These are phyloP conservation scores for Linurgus olivaceus DNA, from an alignment of 2,797 vertebrate species.

Conservation along the genomic window DNA sequence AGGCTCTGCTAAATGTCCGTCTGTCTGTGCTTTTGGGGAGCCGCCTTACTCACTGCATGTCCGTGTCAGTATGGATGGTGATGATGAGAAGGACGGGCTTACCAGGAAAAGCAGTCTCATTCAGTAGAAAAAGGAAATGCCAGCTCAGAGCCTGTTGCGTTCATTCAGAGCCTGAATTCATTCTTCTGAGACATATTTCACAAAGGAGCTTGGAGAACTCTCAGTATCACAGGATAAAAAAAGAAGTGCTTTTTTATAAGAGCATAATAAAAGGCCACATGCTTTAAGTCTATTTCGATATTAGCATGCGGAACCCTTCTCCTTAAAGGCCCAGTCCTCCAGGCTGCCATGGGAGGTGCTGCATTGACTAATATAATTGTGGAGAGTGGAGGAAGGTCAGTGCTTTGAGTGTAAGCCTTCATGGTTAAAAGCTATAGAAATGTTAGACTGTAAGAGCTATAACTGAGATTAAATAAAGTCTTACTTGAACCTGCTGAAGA, in stretches of 20 bases:
- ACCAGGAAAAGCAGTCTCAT: constrained; percentile 26
- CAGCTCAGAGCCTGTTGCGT: constrained; percentile 46
- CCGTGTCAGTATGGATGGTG: not conserved
- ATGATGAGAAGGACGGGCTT: constrained; percentile 4
- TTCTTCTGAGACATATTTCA: not conserved
- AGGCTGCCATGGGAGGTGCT: not conserved
- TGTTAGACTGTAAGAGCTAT: not conserved
- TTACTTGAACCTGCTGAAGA: not conserved
- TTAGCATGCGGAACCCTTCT: not conserved
- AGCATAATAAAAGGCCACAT: not conserved
- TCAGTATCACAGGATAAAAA: not conserved
- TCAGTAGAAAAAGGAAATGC: constrained; percentile 28
- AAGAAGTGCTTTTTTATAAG: not conserved
- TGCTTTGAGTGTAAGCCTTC: not conserved
- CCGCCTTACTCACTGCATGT: not conserved
- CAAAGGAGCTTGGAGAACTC: not conserved
- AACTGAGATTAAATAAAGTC: not conserved
- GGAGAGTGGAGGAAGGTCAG: not conserved
- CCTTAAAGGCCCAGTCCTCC: not conserved
- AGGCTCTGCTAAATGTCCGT: not conserved
- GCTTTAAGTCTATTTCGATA: not conserved
- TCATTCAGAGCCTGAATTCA: constrained; percentile 25
- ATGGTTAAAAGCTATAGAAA: not conserved
- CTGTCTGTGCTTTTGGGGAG: not conserved
- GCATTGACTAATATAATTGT: not conserved